These are phyloP conservation scores for Zaprionus ornatus DNA, from an alignment of 1,140 invertebrate species.

Conservation along the genomic window DNA sequence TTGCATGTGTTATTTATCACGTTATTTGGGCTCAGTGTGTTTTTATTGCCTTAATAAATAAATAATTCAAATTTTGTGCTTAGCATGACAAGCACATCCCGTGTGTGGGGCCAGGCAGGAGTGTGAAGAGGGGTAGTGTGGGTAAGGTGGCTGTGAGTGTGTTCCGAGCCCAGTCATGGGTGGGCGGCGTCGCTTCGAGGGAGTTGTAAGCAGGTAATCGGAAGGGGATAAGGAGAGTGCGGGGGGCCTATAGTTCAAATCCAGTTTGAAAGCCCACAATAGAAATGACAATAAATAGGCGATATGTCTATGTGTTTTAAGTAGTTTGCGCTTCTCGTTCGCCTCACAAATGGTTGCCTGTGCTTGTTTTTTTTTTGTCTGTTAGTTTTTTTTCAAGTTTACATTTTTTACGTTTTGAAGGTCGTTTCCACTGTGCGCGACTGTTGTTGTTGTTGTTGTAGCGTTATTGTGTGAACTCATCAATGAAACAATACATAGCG, in stretches of 20 bases:
- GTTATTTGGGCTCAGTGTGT: constrained; percentile 28
- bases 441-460: constrained; percentile 26
- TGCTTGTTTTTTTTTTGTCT: constrained; percentile 8
- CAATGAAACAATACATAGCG: constrained; percentile 53
- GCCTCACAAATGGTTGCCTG: constrained; percentile 33
- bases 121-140: not conserved
- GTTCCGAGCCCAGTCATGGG: constrained; percentile 11
- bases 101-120: constrained; percentile 20
- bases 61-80: constrained; percentile 56
- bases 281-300: constrained; percentile 53
- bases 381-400: constrained; percentile 36
- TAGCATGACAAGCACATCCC: constrained; percentile 52
- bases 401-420: constrained; percentile 59
- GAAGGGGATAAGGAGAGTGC: not conserved
- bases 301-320: constrained; percentile 47
- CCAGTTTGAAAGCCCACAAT: constrained; percentile 51
- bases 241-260: constrained; percentile 24
- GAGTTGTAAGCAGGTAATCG: constrained; percentile 22
- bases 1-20: constrained; percentile 51
- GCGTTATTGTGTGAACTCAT: constrained; percentile 46
- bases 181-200: constrained; percentile 16
- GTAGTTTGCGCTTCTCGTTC: constrained; percentile 40
- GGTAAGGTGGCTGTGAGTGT: not conserved
- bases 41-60: constrained; percentile 51
- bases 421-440: constrained; percentile 53